Base-by-base conservation (phyloP, 2,113 vertebrate genomes). In the Gopherus evgoodei region DNA sequence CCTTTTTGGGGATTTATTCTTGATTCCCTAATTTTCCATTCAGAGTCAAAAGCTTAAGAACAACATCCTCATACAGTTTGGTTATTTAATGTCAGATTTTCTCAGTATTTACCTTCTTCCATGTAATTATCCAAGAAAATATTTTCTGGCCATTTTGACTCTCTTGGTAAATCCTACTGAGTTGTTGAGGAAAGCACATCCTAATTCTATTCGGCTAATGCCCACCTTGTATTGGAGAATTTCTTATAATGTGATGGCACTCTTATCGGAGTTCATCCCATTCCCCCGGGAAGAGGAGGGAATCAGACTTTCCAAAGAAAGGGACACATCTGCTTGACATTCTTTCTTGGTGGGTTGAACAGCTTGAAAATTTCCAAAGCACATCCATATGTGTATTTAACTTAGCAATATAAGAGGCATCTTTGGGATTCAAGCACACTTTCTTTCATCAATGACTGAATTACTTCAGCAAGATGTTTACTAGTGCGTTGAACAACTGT, bases 1-100 rank as follows among this genome's bases (percentile, higher is more conserved):
- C 50, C 87, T 97, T 87, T 96, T 96, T 93, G 44, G 62, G 90
- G 95, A 96, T 76, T 80, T 93, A 91, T 59, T 92, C 80, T 95
- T 90, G 96, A 95, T 94, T 96, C 81, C 49, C 78, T 89, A 87
- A 81, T 38, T 52, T 97, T 97, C 90, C 91, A 78, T 84, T 95
- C 84, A 57, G 90, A 96, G 86, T 86, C 12, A 65, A 85, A 92
- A 91, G 53, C 87, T 95, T 89, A 93, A 91, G 69, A 93, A 86
- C 87, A 91, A 96, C 89, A 92, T 27, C 90, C 86, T 80, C 42
- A 53, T 11, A 49, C 1, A 44, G 14, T 57, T 86, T 78, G 17
- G 5, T 27, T 95, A 35, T 95, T 94, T 79, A 42, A 50, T 4
- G 6, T 4, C 44, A 83, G 14, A 90, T 88, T 93, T 84, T 72